Evolutionary conservation across 1,140 invertebrate genomes (phyloP), one percentile per base, ranked within the genome.

Genomic region (Pseudachorutes palmiensis): DNA sequence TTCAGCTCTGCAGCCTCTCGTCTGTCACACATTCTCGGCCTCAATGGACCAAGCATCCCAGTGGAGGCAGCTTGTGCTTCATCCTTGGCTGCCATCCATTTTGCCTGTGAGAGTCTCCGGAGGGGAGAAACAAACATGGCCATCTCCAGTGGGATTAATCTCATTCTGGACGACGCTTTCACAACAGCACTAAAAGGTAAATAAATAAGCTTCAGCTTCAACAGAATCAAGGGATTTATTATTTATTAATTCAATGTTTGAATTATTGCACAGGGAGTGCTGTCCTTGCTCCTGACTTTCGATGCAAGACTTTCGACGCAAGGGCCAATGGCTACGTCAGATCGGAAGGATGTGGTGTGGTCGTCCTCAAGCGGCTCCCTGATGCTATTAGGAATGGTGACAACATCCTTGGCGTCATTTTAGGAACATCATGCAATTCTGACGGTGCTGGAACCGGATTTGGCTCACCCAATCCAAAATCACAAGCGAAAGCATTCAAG

Each of bases 401-500:
- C 26, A 29, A 45, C 1, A 36, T 31, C 19, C n/a, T 67, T 28
- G 59, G 29, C 0, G 1, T 62, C 12, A 67, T 67, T 62, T 19
- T 59, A 0, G 60, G 66, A 5, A 33, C 66, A 0, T 59, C 60
- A 0, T 26, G 62, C 9, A 60, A 59, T 28, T 22, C 62, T 16
- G 59, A 63, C 19, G 66, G 66, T 16, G 60, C 59, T 2, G 41
- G 36, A 3, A 26, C 30, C 2, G 55, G 45, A 33, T 63, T 67
- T 16, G 66, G 66, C 9, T 51, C 66, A 19, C 66, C 66, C 22
- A 67, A 61, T 28, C 29, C 24, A 9, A 30, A 33, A 30, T 22
- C 59, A 29, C 83, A 84, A 74, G 80, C 80, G 32, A 66, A 74
- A 29, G 74, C 85, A 22, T 71, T 84, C 19, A 69, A 77, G 59